These are phyloP conservation scores for Gopherus evgoodei DNA, from an alignment of 2,113 vertebrate species.

Conservation along the genomic window DNA sequence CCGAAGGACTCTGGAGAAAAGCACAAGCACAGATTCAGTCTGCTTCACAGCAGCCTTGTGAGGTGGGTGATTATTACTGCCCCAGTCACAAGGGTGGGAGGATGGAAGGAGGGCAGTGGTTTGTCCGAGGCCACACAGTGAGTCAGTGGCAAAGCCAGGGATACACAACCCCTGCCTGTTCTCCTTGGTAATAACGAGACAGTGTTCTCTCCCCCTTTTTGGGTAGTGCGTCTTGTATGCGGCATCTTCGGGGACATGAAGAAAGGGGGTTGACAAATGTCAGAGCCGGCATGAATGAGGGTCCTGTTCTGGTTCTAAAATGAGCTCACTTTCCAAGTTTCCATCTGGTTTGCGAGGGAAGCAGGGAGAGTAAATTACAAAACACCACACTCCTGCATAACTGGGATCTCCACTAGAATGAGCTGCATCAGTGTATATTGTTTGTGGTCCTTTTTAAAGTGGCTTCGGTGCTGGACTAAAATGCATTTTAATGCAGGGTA, in stretches of 20 bases:
- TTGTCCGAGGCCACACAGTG: background rate
- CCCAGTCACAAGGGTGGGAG: background rate
- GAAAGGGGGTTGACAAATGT: background rate
- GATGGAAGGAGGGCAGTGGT: background rate
- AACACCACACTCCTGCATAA: rapidly evolving
- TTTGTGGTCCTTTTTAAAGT: background rate
- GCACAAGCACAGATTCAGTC: background rate
- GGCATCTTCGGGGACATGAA: background rate
- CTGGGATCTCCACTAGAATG: too few species aligned
- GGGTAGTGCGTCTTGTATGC: background rate
- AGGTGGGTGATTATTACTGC: background rate
- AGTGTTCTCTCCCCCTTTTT: background rate
- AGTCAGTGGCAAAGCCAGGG: background rate
- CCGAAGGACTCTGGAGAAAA: background rate
- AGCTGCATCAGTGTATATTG: background rate
- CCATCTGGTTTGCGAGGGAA: background rate
- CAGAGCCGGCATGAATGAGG: background rate
- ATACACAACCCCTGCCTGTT: background rate
- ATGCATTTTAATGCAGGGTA: background rate
- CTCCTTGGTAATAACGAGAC: background rate
- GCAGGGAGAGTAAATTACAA: background rate
- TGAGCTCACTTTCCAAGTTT: background rate
- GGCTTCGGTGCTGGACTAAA: background rate
- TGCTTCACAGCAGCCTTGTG: background rate
- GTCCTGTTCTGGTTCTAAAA: background rate